phyloP scores from a whole-genome alignment of 2,797 vertebrate species.

The Coranthus polyacanthus region DNA sequence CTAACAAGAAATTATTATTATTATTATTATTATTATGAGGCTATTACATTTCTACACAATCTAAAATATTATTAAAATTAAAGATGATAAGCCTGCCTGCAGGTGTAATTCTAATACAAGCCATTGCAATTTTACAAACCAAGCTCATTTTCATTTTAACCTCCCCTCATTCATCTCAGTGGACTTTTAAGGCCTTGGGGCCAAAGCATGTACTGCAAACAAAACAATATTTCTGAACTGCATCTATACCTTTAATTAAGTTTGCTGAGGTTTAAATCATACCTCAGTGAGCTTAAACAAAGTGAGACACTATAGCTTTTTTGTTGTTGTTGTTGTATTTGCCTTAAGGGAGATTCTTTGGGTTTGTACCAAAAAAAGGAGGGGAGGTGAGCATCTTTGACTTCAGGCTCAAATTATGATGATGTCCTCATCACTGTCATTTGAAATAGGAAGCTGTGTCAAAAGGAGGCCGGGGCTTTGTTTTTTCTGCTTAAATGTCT shows the following conservation, averaged over 20 bases:
- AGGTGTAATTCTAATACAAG: not conserved
- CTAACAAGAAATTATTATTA: not conserved
- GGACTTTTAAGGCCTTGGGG: not conserved
- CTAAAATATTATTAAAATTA: slow-evolving; percentile 13
- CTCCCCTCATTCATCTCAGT: not conserved
- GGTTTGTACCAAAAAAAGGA: not conserved
- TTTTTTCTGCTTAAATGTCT: slow-evolving; percentile 28
- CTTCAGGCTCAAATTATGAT: slow-evolving; percentile 40
- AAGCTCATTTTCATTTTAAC: not conserved
- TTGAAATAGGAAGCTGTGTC: slow-evolving; percentile 58
- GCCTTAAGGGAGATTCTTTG: not conserved
- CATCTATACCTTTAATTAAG: slow-evolving; percentile 3
- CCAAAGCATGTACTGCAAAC: slow-evolving; percentile 3
- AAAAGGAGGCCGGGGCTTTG: slow-evolving; percentile 16
- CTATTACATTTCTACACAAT: too few species aligned
- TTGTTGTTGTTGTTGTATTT: not conserved
- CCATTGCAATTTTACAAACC: not conserved
- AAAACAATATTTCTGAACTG: not conserved
- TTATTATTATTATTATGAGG: slow-evolving; percentile 18
- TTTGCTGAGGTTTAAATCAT: not conserved
- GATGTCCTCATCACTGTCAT: slow-evolving; percentile 43
- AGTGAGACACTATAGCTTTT: not conserved
- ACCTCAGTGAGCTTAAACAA: not conserved
- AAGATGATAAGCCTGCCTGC: not conserved
- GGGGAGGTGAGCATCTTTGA: not conserved